These are phyloP conservation scores for Labeo catla DNA, from an alignment of 2,113 vertebrate species.

Conservation along the genomic window DNA sequence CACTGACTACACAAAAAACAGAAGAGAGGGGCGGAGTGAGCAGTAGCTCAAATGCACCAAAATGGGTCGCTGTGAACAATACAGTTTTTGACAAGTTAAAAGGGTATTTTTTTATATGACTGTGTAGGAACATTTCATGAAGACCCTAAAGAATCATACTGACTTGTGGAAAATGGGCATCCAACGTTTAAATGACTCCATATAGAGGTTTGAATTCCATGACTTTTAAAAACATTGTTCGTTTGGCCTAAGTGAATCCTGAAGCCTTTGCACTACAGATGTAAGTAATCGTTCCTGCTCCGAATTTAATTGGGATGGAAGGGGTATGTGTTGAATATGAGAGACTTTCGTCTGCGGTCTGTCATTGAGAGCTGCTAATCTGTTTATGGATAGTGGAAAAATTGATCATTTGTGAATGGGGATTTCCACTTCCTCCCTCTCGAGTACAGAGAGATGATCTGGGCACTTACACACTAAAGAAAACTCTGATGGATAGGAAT, in stretches of 20 bases:
- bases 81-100: no score
- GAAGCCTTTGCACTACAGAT: neutral
- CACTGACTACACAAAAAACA: no score
- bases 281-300: neutral
- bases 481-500: neutral
- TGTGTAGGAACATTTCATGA: no score
- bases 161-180: no score
- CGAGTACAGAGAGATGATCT: neutral
- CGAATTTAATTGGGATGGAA: neutral
- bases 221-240: neutral
- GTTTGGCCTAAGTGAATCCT: neutral
- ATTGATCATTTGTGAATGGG: neutral
- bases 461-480: neutral
- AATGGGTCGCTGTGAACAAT: no score
- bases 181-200: neutral
- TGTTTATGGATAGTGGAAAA: constrained; percentile 28
- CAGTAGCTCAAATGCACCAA: no score
- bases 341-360: neutral
- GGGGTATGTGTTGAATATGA: neutral
- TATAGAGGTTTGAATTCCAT: neutral
- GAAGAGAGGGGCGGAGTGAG: no score
- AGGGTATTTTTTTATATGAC: no score
- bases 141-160: no score
- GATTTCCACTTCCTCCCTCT: neutral
- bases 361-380: neutral